Conservation (phyloP, 2,113 vertebrate species). For the Lamprotornis superbus region DNA sequence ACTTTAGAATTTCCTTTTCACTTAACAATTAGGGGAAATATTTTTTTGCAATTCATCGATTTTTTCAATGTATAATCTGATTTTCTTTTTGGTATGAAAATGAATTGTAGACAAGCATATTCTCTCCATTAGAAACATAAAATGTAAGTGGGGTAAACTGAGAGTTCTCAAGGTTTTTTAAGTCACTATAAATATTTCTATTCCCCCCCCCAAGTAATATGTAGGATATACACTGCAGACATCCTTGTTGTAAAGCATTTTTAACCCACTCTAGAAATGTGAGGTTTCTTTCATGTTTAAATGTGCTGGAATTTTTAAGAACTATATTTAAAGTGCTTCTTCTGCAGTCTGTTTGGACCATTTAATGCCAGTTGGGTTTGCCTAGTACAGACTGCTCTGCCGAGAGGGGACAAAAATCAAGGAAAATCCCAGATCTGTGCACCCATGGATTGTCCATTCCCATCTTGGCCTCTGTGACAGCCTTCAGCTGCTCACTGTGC, state of each 20-base stretch:
- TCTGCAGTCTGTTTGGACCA: constrained; percentile 58
- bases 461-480: background rate
- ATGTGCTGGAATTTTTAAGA: constrained; percentile 65
- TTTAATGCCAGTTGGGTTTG: background rate
- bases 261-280: background rate
- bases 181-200: background rate
- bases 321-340: constrained; percentile 46
- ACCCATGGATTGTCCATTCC: background rate
- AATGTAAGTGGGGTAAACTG: background rate
- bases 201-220: background rate
- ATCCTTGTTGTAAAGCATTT: background rate
- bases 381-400: background rate
- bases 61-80: background rate
- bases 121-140: background rate
- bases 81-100: background rate
- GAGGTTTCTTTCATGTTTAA: background rate
- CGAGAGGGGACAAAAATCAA: background rate
- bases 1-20: background rate
- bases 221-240: fast-evolving
- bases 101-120: background rate
- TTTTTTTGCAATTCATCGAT: background rate
- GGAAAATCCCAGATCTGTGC: background rate
- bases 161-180: background rate
- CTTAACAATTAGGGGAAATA: background rate
- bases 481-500: background rate